These are phyloP conservation scores for Stylophora pistillata DNA, from an alignment of 64 coral and sea anemone genomes.

Conservation along the genomic window DNA sequence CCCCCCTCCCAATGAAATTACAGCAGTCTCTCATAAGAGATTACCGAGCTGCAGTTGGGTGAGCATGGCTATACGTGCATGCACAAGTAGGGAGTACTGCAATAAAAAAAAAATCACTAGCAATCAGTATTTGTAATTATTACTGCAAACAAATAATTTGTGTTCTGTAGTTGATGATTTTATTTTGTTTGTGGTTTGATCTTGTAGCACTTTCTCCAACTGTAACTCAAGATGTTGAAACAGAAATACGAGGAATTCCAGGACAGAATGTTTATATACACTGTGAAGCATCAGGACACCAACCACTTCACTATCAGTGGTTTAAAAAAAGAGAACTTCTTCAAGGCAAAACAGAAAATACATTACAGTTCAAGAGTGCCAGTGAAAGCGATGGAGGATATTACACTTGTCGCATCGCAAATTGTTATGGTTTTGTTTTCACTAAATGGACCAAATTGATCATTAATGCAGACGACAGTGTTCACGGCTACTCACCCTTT, in stretches of 20 bases:
- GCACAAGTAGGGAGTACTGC: too few species aligned
- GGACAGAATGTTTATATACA: slow-evolving; percentile 19
- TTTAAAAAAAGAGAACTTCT: slow-evolving; percentile 76
- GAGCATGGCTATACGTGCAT: too few species aligned
- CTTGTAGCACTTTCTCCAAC: slow-evolving; percentile 4
- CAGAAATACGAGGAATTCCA: slow-evolving; percentile 1
- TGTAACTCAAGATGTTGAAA: background rate
- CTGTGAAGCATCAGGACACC: slow-evolving; percentile 59
- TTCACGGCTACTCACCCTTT: background rate
- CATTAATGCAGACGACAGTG: background rate
- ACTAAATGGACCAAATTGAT: slow-evolving; percentile 65
- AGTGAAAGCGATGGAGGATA: slow-evolving; percentile 59
- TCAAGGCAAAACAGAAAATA: slow-evolving; percentile 25
- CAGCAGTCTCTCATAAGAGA: too few species aligned
- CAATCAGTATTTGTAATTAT: too few species aligned
- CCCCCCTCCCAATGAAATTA: too few species aligned
- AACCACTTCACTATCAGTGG: slow-evolving; percentile 87
- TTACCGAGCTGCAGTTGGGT: too few species aligned
- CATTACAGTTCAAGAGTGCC: slow-evolving; percentile 47
- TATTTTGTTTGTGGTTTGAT: background rate
- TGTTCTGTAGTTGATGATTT: too few species aligned
- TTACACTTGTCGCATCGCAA: slow-evolving; percentile 90
- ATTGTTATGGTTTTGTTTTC: slow-evolving; percentile 63
- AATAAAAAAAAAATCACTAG: too few species aligned
- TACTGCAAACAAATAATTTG: too few species aligned